These are phyloP conservation scores for Latrodectus elegans DNA, from an alignment of 2,888 invertebrate genomes.

Conservation along the genomic window DNA sequence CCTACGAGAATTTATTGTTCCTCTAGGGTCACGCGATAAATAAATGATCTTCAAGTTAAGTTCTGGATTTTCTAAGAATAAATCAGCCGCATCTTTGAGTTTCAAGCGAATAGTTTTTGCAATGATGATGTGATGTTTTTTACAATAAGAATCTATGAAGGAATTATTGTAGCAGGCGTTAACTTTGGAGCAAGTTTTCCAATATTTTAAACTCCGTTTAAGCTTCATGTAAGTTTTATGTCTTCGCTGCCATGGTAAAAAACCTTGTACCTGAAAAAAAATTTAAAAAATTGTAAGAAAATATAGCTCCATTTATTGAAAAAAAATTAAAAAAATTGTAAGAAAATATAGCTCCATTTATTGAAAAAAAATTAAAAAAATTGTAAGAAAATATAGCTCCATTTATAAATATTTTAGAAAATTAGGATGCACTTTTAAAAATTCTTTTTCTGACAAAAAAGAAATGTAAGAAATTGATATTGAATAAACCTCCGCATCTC, in stretches of 20 bases:
- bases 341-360: too few species aligned
- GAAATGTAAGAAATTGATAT: too few species aligned
- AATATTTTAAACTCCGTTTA: slow-evolving; percentile 70
- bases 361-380: slow-evolving; percentile 12
- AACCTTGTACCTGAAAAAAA: slow-evolving; percentile 46
- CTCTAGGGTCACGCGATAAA: slow-evolving; percentile 72
- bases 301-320: too few species aligned
- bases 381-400: too few species aligned
- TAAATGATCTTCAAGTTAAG: slow-evolving; percentile 71
- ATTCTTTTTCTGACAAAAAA: too few species aligned
- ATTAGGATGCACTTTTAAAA: too few species aligned
- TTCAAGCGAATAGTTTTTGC: slow-evolving; percentile 72
- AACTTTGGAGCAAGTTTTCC: slow-evolving; percentile 70
- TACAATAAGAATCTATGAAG: slow-evolving; percentile 71
- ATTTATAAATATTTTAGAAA: too few species aligned
- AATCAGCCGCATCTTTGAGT: slow-evolving; percentile 67
- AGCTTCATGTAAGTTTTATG: slow-evolving; percentile 60
- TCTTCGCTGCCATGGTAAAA: slow-evolving; percentile 48
- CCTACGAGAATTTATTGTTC: slow-evolving; percentile 71
- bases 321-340: too few species aligned
- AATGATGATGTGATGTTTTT: slow-evolving; percentile 70
- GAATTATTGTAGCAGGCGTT: slow-evolving; percentile 69
- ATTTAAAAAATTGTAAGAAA: neutral
- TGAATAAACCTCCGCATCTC: too few species aligned
- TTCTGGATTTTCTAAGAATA: slow-evolving; percentile 66